Evolutionary conservation across 2,888 invertebrate species (phyloP).

Genomic region (Idaea biselata): DNA sequence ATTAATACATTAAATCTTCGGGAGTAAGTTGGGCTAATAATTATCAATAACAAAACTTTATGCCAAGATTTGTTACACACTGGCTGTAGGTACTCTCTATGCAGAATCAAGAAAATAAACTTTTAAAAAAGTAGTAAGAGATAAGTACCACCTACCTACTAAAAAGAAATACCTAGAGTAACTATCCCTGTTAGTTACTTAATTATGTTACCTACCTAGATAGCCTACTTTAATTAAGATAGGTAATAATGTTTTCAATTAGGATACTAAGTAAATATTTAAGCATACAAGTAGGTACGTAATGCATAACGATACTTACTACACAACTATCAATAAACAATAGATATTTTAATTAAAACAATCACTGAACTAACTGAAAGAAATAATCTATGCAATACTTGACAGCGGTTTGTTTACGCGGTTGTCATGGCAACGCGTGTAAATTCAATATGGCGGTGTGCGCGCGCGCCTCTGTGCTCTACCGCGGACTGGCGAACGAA

Average conservation of each 20-base stretch:
- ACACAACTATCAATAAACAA: background rate
- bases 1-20: no score
- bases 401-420: conserved; percentile 56
- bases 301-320: background rate
- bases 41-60: no score
- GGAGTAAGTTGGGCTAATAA: no score
- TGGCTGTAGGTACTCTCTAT: no score
- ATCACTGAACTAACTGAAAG: conserved; percentile 5
- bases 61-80: no score
- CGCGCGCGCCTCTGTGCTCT: conserved; percentile 68
- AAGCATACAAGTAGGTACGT: background rate
- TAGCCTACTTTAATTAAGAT: background rate
- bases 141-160: no score
- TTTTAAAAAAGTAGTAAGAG: no score
- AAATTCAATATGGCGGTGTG: conserved; percentile 63
- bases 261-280: background rate
- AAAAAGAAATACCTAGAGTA: no score
- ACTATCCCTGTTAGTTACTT: background rate
- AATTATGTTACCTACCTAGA: background rate
- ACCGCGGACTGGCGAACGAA: conserved; percentile 64
- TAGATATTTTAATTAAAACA: background rate
- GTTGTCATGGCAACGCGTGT: conserved; percentile 72
- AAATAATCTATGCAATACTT: background rate
- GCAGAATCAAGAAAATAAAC: no score
- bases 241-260: background rate